These are phyloP conservation scores for Exephanes ischioxanthus DNA, from an alignment of 2,888 invertebrate genomes.

Conservation along the genomic window DNA sequence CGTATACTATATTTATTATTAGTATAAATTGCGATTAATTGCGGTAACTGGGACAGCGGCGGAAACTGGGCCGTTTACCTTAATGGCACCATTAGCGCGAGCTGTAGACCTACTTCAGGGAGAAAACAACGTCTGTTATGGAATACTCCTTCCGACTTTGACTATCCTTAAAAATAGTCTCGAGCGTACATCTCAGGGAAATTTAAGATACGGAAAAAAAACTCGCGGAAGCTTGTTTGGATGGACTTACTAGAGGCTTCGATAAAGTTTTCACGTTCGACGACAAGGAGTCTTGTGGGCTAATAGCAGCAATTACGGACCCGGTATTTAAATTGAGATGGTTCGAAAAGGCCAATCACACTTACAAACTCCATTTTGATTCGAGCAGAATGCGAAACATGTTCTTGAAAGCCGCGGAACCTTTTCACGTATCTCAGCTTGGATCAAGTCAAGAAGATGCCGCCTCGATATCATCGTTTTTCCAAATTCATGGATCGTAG, in stretches of 20 bases:
- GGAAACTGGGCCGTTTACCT: too few species aligned
- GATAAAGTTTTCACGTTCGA: conserved; percentile 12
- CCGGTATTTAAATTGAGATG: conserved; percentile 36
- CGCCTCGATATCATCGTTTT: neutral
- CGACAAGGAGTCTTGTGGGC: neutral
- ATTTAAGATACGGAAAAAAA: conserved; percentile 25
- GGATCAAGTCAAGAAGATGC: neutral
- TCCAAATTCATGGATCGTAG: neutral
- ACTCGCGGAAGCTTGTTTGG: conserved; percentile 14
- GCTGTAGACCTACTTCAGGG: too few species aligned
- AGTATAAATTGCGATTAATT: too few species aligned
- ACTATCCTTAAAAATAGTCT: conserved; percentile 15
- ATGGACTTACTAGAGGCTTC: conserved; percentile 39
- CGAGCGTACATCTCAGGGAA: neutral
- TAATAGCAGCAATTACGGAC: conserved; percentile 36
- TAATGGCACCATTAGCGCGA: too few species aligned
- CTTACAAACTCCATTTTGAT: neutral
- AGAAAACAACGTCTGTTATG: too few species aligned
- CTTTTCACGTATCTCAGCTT: neutral
- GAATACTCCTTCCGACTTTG: conserved; percentile 33
- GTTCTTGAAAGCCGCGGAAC: neutral
- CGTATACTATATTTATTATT: too few species aligned
- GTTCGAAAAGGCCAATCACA: conserved; percentile 5
- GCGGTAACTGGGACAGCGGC: too few species aligned
- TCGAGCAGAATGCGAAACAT: neutral